A percentile compares a stretch with the other conserved stretches of the same genome.
These are phyloP conservation scores for Gavia stellata DNA, from an alignment of 2,113 vertebrate species.

Conservation along the genomic window DNA sequence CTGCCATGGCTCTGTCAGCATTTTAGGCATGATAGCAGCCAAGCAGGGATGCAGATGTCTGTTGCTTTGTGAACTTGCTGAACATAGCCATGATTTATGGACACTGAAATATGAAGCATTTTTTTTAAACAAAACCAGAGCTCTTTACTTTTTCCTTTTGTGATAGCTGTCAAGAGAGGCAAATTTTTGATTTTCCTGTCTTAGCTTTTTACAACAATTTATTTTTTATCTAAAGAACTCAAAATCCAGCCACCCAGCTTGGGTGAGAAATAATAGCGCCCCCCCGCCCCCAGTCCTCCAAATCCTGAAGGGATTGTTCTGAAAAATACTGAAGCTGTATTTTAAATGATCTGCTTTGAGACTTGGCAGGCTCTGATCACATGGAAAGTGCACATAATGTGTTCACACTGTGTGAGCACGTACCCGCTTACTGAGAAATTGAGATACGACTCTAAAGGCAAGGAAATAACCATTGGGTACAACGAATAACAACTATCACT, in stretches of 20 bases:
- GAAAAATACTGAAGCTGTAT: background rate
- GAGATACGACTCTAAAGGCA: background rate
- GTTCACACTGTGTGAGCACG: background rate
- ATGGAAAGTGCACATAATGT: background rate
- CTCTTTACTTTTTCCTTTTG: background rate
- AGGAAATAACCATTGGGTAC: background rate
- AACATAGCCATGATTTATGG: background rate
- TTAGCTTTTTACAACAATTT: background rate
- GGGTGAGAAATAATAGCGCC: background rate
- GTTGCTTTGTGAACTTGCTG: background rate
- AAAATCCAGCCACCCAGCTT: background rate
- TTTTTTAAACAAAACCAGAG: background rate
- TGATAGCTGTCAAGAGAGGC: background rate
- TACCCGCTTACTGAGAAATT: background rate
- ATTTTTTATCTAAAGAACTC: background rate
- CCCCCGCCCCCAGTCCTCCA: background rate
- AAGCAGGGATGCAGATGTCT: background rate
- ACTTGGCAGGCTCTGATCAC: background rate
- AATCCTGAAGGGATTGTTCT: background rate
- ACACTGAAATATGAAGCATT: background rate
- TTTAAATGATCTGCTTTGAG: conserved; percentile 5
- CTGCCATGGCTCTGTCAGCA: background rate
- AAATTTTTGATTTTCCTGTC: background rate
- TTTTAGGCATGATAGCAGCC: background rate
- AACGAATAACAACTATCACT: background rate